phyloP scores from a whole-genome alignment of 2,113 vertebrate species.

The Aptenodytes forsteri region DNA sequence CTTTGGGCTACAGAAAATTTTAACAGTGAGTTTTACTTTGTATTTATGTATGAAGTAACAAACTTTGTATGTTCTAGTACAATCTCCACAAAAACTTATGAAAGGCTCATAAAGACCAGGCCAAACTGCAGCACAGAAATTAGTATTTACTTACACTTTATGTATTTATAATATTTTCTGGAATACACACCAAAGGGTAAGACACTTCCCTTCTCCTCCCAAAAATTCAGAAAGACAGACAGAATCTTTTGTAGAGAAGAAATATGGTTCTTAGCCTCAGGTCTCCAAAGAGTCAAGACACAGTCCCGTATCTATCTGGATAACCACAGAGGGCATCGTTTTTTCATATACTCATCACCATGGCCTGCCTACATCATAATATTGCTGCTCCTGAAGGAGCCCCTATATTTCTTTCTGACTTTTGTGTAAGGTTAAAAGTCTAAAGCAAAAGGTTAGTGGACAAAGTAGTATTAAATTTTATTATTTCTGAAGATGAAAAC shows the following conservation, averaged over 20 bases:
- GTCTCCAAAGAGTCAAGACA: not conserved
- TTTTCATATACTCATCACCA: not conserved
- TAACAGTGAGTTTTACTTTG: not conserved
- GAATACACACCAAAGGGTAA: not conserved
- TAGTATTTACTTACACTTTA: too few species aligned
- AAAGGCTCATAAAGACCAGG: not conserved
- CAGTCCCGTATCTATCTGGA: not conserved
- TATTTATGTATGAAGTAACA: not conserved
- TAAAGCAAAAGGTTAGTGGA: not conserved
- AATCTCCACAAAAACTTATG: not conserved
- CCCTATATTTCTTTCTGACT: not conserved
- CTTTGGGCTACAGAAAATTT: not conserved
- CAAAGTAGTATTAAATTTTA: not conserved
- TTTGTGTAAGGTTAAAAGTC: not conserved
- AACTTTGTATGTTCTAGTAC: not conserved
- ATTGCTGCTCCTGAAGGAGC: not conserved
- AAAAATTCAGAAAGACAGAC: not conserved
- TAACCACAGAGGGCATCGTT: rapidly evolving
- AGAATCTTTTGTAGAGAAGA: not conserved
- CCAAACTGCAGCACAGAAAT: not conserved
- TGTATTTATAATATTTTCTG: not conserved
- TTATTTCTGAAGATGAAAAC: not conserved
- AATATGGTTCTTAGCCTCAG: not conserved
- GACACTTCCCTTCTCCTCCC: not conserved
- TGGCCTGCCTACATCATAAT: not conserved